Evolutionary conservation across 2,797 vertebrate species (phyloP), one percentile per base, ranked within the genome.

Genomic region (Denticeps clupeoides): DNA sequence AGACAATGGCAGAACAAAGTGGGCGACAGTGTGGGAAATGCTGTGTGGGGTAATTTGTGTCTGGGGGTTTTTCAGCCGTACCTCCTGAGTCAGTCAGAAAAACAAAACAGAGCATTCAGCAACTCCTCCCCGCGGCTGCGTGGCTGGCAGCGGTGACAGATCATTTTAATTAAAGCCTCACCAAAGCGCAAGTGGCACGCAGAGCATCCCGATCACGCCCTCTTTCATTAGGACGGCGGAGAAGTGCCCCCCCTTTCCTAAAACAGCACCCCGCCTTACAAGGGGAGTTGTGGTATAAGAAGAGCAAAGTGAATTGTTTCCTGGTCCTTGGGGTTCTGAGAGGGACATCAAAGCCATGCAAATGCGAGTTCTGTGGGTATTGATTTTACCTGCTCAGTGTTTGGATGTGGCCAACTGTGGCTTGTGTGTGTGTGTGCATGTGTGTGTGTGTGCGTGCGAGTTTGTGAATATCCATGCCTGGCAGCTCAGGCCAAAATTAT

Each of bases 281-380:
- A n/a, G n/a, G n/a, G n/a, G n/a, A n/a, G n/a, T 25, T 24, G 25
- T 4, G 25, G 4, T 25, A 24, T 5, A 7, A 5, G 4, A 7
- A 7, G 13, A 15, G 3, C 19, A 31, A 12, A 45, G 7, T 44
- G 31, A 11, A 38, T 47, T 47, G 49, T 22, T 13, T 47, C 47
- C 15, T 45, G 29, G 27, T 55, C 38, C 50, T 47, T 56, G 40
- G 32, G 53, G 65, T 57, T 49, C 45, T 51, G 41, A n/a, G 27
- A 41, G 45, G 31, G 53, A 68, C 59, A 71, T 75, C 67, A 74
- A 73, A 75, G 72, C 55, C 56, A 76, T 72, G 72, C 67, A 75
- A 73, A 75, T 70, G 55, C 53, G 47, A 28, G 52, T 40, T 53
- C 63, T 51, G 65, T 67, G 59, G 53, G 37, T 71, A 71, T 78